A percentile compares a stretch with the other conserved stretches of the same genome.
Conservation (phyloP, 2,797 vertebrate species). For the Hypotaenidia okinawae region DNA sequence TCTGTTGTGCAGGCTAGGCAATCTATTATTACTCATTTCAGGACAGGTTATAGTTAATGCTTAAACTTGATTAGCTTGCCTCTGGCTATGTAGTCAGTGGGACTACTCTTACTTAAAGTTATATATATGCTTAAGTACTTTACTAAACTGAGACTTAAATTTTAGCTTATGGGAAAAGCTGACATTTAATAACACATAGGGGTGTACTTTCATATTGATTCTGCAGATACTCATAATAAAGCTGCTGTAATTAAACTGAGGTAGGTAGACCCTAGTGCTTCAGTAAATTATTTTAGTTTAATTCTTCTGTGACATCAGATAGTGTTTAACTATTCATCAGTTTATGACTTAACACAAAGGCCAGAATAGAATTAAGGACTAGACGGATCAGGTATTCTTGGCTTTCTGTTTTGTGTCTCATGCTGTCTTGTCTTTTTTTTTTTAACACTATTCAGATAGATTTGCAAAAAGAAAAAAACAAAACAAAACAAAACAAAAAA, state of each 20-base stretch:
- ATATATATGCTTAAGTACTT: neutral
- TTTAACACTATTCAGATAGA: neutral
- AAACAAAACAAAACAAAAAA: neutral
- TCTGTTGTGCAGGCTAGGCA: neutral
- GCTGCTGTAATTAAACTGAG: neutral
- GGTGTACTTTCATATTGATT: conserved; percentile 17
- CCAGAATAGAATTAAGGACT: neutral
- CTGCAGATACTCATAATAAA: conserved; percentile 18
- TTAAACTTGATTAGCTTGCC: neutral
- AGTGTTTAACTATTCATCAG: neutral
- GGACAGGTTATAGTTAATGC: neutral
- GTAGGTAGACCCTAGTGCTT: neutral
- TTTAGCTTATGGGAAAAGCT: conserved; percentile 14
- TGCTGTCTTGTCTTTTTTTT: neutral
- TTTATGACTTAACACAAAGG: neutral
- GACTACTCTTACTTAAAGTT: neutral
- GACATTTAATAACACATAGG: conserved; percentile 34
- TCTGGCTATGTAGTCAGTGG: neutral
- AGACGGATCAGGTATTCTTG: neutral
- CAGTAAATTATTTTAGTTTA: neutral
- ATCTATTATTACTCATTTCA: neutral
- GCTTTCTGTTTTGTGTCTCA: neutral
- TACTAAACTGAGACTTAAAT: conserved; percentile 1
- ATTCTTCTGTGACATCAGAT: neutral
- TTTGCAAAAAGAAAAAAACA: neutral